Evolutionary conservation across 2,888 invertebrate species (phyloP), one percentile per base, ranked within the genome.

Genomic region (Hetaerina titia): DNA sequence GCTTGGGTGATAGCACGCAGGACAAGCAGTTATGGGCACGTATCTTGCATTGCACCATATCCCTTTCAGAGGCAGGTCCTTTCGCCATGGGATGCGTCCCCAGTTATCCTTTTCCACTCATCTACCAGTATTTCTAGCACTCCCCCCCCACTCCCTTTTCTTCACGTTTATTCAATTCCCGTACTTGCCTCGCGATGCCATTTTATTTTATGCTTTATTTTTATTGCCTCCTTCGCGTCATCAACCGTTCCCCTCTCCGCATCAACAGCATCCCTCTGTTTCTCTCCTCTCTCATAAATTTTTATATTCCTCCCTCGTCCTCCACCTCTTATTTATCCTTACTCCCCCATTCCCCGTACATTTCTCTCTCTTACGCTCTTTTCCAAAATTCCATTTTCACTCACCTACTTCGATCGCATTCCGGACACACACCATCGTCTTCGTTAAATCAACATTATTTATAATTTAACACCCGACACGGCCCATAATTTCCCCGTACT

Each of bases 211-310:
- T 89, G 57, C 56, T 58, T 58, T 89, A 58, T 89, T 89, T 57
- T n/a, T 89, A 56, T n/a, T 89, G 58, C 89, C 89, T 45, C 56
- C 56, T 13, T 57, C 13, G 19, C 89, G n/a, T 22, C 89, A 89
- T 89, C 58, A 58, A 89, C 89, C 57, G 89, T 17, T 89, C 89
- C 11, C 89, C 57, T 57, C 57, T 22, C 57, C 17, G 22, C 57
- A 89, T 89, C 89, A 81, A 81, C 13, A 81, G 81, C 81, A 81
- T 81, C 81, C 81, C 81, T 31, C 81, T 31, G 81, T 31, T 81
- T 9, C 81, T 81, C 81, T 31, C 25, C 31, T 6, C 81, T 15
- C 81, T 81, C 81, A 81, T 81, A 81, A 81, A 81, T 81, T 81
- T 81, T 81, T 81, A 81, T 81, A 81, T 81, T 81, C 31, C 45